Conservation (phyloP, 2,888 invertebrate species). For the Cecidostiba fungosa region DNA sequence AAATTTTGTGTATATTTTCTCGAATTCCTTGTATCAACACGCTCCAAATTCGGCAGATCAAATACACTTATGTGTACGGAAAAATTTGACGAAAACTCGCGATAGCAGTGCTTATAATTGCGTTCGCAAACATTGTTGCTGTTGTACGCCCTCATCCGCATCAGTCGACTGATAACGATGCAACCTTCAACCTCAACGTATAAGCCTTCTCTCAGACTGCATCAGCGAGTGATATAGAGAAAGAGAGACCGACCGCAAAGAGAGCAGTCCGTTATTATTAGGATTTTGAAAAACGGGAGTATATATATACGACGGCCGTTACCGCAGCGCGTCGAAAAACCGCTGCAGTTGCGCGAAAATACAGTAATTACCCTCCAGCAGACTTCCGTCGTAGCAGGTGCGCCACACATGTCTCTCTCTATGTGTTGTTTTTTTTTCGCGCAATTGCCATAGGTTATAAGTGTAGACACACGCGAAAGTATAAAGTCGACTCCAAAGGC, state of each 20-base stretch:
- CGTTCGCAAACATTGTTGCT: neutral
- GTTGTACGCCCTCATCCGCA: neutral
- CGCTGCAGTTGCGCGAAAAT: constrained; percentile 5
- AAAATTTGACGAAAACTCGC: neutral
- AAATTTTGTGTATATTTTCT: too few relatives aligned
- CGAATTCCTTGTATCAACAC: too few relatives aligned
- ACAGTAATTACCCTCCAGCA: constrained; percentile 2
- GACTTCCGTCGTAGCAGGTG: constrained; percentile 17
- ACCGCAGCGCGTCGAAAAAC: neutral
- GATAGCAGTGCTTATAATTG: neutral
- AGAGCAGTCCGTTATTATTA: constrained; percentile 1
- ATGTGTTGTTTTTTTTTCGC: neutral
- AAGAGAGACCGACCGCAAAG: neutral
- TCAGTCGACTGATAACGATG: neutral
- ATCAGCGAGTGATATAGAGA: too few relatives aligned
- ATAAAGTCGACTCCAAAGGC: neutral
- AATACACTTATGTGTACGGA: neutral
- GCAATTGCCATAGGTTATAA: neutral
- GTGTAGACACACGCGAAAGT: neutral
- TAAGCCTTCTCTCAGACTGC: too few relatives aligned
- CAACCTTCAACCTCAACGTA: neutral
- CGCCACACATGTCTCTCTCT: neutral
- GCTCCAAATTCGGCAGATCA: neutral
- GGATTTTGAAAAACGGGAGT: neutral
- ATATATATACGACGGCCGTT: too few relatives aligned